Evolutionary conservation across 2,797 vertebrate species (phyloP), one percentile per base, ranked within the genome.

Genomic region (Gambelia wislizenii): DNA sequence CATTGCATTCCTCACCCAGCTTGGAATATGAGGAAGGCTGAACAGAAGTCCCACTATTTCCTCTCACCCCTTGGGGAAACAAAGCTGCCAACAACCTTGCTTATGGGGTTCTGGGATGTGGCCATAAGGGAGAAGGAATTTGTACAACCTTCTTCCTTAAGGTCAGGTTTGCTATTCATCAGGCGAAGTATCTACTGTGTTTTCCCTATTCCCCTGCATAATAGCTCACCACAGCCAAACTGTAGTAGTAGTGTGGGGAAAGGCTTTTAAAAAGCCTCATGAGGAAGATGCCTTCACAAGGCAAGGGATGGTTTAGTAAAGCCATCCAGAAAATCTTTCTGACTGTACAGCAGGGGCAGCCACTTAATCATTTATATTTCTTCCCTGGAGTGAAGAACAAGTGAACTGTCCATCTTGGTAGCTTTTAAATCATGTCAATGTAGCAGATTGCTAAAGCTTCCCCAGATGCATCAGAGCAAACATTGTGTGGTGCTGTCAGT

Each of bases 331-430:
- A 78, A 76, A 88, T 84, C 72, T 25, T 44, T 18, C 61, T 56
- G 69, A 76, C 87, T 89, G 44, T 77, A 67, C 36, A 61, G 64
- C 39, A 78, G 27, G 74, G 47, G 30, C 87, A 89, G 70, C 49
- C 82, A 1, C 81, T 89, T 84, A 89, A 84, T 84, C 87, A 84
- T 89, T 84, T 84, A 67, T 78, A 84, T 89, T 89, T 89, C 20
- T 78, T 36, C 82, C 74, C 87, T 20, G 47, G 56, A 84, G 87
- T 84, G 47, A 69, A 77, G 74, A 89, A 89, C 82, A 89, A 89
- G 82, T 77, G 61, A 89, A 89, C 74, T 84, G 82, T 84, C 82
- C 87, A 84, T 89, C 87, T 89, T 84, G 67, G 61, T 78, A 49
- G 39, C 61, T 84, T 84, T 89, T 89, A 89, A 89, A 84, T 89